A percentile compares a stretch with the other conserved stretches of the same genome.
phyloP scores from a whole-genome alignment of 1,140 invertebrate genomes.

The Bacillus rossius region DNA sequence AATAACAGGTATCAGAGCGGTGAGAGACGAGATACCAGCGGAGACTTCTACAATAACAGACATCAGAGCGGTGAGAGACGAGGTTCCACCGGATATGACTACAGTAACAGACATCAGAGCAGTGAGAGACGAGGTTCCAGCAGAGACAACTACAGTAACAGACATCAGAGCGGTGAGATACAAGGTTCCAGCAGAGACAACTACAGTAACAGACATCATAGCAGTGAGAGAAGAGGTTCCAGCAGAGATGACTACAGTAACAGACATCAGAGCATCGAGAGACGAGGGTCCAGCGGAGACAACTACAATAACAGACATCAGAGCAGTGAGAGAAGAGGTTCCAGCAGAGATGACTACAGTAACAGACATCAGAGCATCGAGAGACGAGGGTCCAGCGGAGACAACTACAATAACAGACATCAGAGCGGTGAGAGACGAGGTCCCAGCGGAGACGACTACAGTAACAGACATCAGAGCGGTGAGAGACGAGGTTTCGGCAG shows the following conservation, averaged over 20 bases:
- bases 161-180: constrained; percentile 1
- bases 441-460: no score
- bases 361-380: no score
- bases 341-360: neutral
- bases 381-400: neutral
- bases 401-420: no score
- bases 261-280: constrained; percentile 1
- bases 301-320: neutral
- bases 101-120: neutral
- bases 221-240: constrained; percentile 1
- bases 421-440: no score
- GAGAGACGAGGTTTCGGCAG: no score
- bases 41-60: neutral
- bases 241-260: neutral
- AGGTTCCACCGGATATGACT: neutral
- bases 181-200: neutral
- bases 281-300: neutral
- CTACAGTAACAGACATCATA: neutral
- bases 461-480: no score
- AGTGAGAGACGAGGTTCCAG: neutral
- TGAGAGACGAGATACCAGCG: neutral
- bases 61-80: neutral
- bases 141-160: neutral
- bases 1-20: neutral
- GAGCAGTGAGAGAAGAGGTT: neutral